A percentile compares a stretch with the other conserved stretches of the same genome.
Conservation (phyloP, 2,888 invertebrate genomes). For the Nemotelus nigrinus region DNA sequence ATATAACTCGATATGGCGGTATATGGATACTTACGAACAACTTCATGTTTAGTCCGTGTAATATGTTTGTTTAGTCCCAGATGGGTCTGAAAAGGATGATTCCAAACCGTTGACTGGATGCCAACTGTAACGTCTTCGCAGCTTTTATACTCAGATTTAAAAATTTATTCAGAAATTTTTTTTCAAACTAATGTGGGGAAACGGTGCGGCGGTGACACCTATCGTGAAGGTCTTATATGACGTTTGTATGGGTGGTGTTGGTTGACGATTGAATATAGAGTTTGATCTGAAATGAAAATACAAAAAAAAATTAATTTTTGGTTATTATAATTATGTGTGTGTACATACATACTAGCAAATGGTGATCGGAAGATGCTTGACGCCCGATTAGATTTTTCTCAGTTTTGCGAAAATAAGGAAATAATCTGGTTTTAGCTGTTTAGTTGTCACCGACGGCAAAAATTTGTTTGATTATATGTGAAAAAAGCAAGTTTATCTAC, state of each 20-base stretch:
- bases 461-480: background rate
- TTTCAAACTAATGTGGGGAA: conserved; percentile 26
- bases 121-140: conserved; percentile 39
- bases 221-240: conserved; percentile 42
- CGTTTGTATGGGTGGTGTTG: conserved; percentile 40
- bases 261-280: background rate
- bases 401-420: conserved; percentile 23
- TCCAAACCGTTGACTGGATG: conserved; percentile 44
- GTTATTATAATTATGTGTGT: no score
- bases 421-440: background rate
- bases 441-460: background rate
- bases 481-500: background rate
- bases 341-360: no score
- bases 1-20: no score
- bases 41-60: conserved; percentile 41
- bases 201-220: conserved; percentile 5
- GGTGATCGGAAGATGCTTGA: no score
- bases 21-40: conserved; percentile 36
- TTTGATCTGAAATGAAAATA: conserved; percentile 10
- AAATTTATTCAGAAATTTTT: conserved; percentile 34
- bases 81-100: conserved; percentile 45
- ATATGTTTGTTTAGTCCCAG: conserved; percentile 28
- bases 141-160: conserved; percentile 43
- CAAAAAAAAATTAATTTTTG: background rate
- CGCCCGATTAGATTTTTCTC: no score